These are phyloP conservation scores for Larimichthys crocea DNA, from an alignment of 2,113 vertebrate genomes.

Conservation along the genomic window DNA sequence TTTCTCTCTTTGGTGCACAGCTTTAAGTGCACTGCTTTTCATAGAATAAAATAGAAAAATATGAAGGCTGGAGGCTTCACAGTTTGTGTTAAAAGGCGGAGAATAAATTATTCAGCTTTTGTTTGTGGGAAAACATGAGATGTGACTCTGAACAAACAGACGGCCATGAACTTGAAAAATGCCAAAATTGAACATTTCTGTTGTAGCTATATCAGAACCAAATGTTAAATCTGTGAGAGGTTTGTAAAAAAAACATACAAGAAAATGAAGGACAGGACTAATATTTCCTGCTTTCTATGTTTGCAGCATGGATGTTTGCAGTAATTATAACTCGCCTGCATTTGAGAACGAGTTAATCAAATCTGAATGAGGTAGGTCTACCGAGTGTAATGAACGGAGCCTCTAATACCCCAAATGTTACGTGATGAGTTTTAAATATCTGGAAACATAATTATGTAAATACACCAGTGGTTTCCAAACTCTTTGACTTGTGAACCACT, in stretches of 20 bases:
- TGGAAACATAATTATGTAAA: not conserved
- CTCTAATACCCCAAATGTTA: conserved; percentile 6
- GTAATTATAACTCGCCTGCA: not conserved
- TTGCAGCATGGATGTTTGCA: conserved; percentile 2
- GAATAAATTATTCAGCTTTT: conserved; percentile 32
- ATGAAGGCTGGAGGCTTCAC: conserved; percentile 7
- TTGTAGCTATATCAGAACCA: not conserved
- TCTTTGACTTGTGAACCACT: not conserved
- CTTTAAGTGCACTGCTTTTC: conserved; percentile 35
- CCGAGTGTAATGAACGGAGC: not conserved
- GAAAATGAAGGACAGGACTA: not conserved
- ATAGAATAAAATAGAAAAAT: conserved; percentile 1
- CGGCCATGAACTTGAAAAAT: not conserved
- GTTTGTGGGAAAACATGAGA: conserved; percentile 14
- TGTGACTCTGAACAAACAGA: conserved; percentile 12
- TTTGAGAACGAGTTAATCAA: conserved; percentile 2
- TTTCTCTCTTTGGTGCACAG: conserved; percentile 14
- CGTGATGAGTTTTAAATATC: conserved; percentile 11
- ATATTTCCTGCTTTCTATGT: conserved; percentile 16
- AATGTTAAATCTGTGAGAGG: not conserved
- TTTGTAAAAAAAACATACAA: not conserved
- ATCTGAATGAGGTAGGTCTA: conserved; percentile 12
- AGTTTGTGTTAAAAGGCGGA: conserved; percentile 6
- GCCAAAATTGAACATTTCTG: not conserved
- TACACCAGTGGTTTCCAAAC: no score